Conservation (phyloP, 2,797 vertebrate genomes). For the Urophycis tenuis region DNA sequence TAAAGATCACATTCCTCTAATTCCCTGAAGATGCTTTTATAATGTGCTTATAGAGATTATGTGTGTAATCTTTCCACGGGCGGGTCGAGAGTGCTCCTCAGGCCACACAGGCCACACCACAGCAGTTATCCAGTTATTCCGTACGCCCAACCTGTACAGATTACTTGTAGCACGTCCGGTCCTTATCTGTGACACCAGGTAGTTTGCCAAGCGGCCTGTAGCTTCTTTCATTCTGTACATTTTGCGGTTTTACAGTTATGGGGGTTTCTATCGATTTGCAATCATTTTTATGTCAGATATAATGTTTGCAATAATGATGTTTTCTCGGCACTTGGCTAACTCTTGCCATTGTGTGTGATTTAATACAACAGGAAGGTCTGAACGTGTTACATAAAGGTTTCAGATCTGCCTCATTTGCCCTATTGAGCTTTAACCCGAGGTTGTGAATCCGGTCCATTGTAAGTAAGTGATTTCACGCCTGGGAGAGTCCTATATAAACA, state of each 20-base stretch:
- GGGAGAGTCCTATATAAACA: constrained; percentile 36
- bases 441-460: constrained; percentile 57
- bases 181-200: not conserved
- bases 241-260: not conserved
- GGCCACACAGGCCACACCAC: not conserved
- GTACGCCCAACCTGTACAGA: not conserved
- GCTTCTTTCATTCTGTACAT: not conserved
- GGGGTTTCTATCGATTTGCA: not conserved
- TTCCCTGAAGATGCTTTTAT: constrained; percentile 42
- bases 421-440: constrained; percentile 62
- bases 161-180: not conserved
- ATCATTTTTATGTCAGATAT: not conserved
- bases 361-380: constrained; percentile 53
- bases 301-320: not conserved
- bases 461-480: constrained; percentile 63
- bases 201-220: not conserved
- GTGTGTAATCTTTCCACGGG: constrained; percentile 48
- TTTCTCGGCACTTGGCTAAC: not conserved
- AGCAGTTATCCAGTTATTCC: not conserved
- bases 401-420: constrained; percentile 53
- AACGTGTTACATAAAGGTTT: constrained; percentile 52
- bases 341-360: constrained; percentile 20
- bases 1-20: constrained; percentile 52
- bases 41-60: constrained; percentile 46
- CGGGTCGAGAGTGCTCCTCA: constrained; percentile 10